Conservation (phyloP, 2,797 vertebrate genomes). For the Salmo trutta region DNA sequence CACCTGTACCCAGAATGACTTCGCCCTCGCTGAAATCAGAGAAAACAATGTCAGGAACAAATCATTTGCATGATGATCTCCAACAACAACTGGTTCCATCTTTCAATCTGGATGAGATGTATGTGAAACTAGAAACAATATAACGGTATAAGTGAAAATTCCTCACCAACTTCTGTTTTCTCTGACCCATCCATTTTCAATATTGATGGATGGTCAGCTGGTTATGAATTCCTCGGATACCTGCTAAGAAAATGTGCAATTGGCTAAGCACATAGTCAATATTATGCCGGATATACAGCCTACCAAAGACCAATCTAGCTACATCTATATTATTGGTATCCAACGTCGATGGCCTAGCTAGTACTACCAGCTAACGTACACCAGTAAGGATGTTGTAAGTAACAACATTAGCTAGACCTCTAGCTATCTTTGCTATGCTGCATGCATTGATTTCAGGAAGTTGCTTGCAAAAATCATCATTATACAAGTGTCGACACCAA, state of each 20-base stretch:
- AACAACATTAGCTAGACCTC: not conserved
- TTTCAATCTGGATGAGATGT: not conserved
- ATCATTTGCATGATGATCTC: not conserved
- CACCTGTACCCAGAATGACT: constrained; percentile 78
- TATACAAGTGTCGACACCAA: not conserved
- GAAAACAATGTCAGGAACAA: not conserved
- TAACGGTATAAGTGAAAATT: not conserved
- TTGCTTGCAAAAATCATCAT: not conserved
- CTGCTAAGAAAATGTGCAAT: not conserved
- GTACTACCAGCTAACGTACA: too few relatives aligned
- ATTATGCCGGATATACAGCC: not conserved
- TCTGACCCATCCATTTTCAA: constrained; percentile 16
- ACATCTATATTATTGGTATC: too few relatives aligned
- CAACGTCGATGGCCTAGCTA: too few relatives aligned
- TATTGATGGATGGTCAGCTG: not conserved
- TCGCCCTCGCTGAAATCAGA: constrained; percentile 77
- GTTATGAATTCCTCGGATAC: not conserved
- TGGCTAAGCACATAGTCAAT: not conserved
- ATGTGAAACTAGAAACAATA: not conserved
- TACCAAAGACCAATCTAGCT: not conserved
- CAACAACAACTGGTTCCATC: not conserved
- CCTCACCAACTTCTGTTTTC: constrained; percentile 25
- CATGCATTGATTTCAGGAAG: not conserved
- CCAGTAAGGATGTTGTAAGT: too few relatives aligned
- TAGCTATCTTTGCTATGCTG: not conserved